Evolutionary conservation across 1,140 invertebrate genomes (phyloP).

Genomic region (Nixonia krombeini): DNA sequence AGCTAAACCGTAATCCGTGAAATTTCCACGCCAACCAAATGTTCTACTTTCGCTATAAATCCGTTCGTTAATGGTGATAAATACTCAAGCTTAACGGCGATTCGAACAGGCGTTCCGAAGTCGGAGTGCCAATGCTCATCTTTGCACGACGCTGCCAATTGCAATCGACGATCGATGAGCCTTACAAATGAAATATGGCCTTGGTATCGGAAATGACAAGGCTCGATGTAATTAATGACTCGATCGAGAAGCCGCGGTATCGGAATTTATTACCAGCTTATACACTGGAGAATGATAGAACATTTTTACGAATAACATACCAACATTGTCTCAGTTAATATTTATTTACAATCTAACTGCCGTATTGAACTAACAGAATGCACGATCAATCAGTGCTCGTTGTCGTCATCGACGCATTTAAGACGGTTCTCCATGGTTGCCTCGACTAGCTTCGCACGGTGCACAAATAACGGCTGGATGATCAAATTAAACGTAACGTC

Average conservation of each 20-base stretch:
- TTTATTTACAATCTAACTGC: no score
- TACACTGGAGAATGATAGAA: neutral
- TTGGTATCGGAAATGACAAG: constrained; percentile 37
- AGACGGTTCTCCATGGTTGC: constrained; percentile 11
- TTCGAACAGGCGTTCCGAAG: neutral
- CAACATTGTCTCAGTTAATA: no score
- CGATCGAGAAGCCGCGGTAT: constrained; percentile 4
- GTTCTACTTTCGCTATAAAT: neutral
- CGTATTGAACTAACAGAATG: no score
- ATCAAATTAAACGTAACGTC: constrained; percentile 15
- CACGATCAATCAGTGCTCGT: no score
- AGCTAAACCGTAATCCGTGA: neutral
- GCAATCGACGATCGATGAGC: constrained; percentile 15
- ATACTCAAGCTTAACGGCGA: constrained; percentile 4
- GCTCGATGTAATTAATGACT: constrained; percentile 24
- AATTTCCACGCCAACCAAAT: neutral
- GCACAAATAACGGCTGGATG: constrained; percentile 30
- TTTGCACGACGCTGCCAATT: constrained; percentile 29
- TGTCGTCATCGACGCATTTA: constrained; percentile 1
- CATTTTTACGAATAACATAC: constrained; percentile 6
- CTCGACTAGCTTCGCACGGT: constrained; percentile 10
- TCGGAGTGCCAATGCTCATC: constrained; percentile 1
- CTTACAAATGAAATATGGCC: constrained; percentile 20
- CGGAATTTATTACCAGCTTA: constrained; percentile 3
- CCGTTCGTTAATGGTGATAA: constrained; percentile 1